Conservation (phyloP, 2,888 invertebrate genomes). For the Heliconius erato region DNA sequence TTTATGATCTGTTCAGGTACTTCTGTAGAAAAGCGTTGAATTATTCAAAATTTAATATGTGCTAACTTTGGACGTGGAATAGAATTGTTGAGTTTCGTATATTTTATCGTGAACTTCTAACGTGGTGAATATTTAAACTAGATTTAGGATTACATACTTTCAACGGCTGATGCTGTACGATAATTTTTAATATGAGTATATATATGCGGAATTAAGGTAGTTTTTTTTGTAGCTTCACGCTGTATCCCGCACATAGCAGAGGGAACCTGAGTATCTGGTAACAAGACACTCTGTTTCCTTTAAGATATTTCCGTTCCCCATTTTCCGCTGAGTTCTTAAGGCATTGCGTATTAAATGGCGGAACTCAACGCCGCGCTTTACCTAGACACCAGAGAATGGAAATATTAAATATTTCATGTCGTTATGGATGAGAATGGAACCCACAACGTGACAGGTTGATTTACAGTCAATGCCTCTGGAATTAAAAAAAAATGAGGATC, state of each 20-base stretch:
- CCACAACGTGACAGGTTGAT: no score
- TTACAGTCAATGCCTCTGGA: no score
- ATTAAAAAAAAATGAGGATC: no score
- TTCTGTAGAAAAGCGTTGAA: conserved; percentile 42
- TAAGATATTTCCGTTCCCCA: neutral
- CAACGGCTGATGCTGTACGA: neutral
- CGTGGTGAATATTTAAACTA: conserved; percentile 29
- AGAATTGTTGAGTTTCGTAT: conserved; percentile 34
- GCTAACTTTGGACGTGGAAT: conserved; percentile 36
- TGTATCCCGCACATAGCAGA: neutral
- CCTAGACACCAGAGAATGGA: no score
- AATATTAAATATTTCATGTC: no score
- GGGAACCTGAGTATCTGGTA: neutral
- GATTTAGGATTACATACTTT: conserved; percentile 22
- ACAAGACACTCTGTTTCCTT: neutral
- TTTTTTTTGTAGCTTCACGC: neutral
- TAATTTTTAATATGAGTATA: neutral
- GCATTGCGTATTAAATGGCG: no score
- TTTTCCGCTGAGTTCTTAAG: neutral
- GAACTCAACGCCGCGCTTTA: no score
- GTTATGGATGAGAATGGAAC: no score
- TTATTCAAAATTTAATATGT: conserved; percentile 49
- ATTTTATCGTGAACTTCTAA: conserved; percentile 33
- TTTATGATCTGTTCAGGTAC: conserved; percentile 41
- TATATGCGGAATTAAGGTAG: neutral